A percentile compares a stretch with the other conserved stretches of the same genome.
phyloP scores from a whole-genome alignment of 1,140 invertebrate genomes.

The Thaumatotibia leucotreta region DNA sequence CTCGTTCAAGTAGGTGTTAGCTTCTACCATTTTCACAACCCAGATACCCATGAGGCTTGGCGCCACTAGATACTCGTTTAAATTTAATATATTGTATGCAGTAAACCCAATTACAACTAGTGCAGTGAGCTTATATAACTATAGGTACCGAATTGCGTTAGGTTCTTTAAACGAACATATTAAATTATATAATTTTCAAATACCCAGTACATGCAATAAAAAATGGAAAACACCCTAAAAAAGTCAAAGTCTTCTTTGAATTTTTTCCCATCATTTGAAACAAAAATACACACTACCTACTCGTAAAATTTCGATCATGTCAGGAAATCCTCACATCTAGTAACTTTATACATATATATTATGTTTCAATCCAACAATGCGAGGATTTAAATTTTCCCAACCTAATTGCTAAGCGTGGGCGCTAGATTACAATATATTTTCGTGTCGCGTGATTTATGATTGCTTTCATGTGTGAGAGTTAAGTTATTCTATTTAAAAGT shows the following conservation, averaged over 20 bases:
- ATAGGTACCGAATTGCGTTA: not conserved
- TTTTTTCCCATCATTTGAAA: too few relatives aligned
- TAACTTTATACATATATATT: not conserved
- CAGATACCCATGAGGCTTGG: not conserved
- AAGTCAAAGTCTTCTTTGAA: too few relatives aligned
- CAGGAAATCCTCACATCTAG: not conserved
- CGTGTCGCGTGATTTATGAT: not conserved
- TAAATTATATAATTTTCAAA: not conserved
- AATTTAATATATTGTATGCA: not conserved
- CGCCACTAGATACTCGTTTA: not conserved
- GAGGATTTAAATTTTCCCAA: not conserved
- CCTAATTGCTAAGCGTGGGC: not conserved
- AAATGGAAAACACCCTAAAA: too few relatives aligned
- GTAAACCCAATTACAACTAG: not conserved
- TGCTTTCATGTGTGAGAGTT: not conserved
- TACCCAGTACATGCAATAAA: too few relatives aligned
- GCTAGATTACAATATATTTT: slow-evolving; percentile 4
- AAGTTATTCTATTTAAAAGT: not conserved
- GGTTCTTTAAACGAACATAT: not conserved
- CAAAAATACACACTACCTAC: not conserved
- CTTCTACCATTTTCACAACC: not conserved
- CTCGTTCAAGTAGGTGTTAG: not conserved
- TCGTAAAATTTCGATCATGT: not conserved
- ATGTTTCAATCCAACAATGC: not conserved
- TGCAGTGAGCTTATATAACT: not conserved